These are phyloP conservation scores for Plutella xylostella DNA, from an alignment of 2,888 invertebrate genomes.

Conservation along the genomic window DNA sequence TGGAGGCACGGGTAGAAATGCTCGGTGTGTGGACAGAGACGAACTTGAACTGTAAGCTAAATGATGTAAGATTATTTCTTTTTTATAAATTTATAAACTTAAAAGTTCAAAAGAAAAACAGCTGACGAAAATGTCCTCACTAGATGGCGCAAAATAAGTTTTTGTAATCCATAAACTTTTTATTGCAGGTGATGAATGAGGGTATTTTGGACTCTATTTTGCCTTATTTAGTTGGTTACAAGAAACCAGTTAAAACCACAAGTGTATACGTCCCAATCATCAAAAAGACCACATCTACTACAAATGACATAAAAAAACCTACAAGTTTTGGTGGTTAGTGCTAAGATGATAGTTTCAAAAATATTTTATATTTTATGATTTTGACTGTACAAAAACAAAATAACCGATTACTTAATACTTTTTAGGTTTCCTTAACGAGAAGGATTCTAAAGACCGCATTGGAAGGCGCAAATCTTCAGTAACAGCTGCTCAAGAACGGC, in stretches of 20 bases:
- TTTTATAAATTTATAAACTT: conserved; percentile 9
- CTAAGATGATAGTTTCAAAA: conserved; percentile 6
- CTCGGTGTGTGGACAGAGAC: conserved; percentile 62
- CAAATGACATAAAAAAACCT: conserved; percentile 63
- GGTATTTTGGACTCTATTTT: conserved; percentile 86
- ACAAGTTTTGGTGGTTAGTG: conserved; percentile 60
- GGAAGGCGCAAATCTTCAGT: conserved; percentile 61
- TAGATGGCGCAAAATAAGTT: not conserved
- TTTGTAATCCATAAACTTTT: conserved; percentile 7
- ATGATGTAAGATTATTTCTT: conserved; percentile 63
- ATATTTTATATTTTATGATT: too few species aligned
- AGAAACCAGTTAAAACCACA: conserved; percentile 65
- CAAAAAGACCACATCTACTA: conserved; percentile 54
- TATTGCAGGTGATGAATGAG: conserved; percentile 79
- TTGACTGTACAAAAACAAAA: too few species aligned
- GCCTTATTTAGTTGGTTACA: conserved; percentile 76
- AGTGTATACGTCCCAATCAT: conserved; percentile 65
- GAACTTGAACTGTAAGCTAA: conserved; percentile 60
- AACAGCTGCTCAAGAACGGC: conserved; percentile 43
- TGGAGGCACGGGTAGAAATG: conserved; percentile 55
- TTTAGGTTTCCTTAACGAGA: conserved; percentile 54
- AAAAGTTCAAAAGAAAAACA: too few species aligned
- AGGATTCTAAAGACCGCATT: conserved; percentile 54
- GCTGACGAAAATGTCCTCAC: too few species aligned
- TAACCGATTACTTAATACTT: conserved; percentile 9